Evolutionary conservation across 2,888 invertebrate species (phyloP), one percentile per base, ranked within the genome.

Genomic region (Cyrtodaria siliqua): DNA sequence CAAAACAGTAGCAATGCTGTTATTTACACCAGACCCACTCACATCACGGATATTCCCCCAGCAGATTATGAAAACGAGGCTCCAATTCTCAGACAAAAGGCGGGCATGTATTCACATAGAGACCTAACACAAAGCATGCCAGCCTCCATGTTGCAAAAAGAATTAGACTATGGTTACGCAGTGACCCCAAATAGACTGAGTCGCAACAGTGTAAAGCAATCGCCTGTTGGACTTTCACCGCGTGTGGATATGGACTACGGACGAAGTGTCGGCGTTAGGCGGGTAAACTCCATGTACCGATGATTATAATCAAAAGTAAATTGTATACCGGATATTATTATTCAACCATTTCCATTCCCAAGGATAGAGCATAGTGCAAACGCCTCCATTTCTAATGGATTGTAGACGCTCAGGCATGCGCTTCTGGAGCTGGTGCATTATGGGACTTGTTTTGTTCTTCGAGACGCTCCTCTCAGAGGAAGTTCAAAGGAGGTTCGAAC

Each of bases 231-330:
- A 27, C 67, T 78, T 20, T 68, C 80, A 1, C 79, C 84, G 9
- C 74, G 79, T 1, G 71, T 75, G 20, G 75, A 75, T 61, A 74
- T 67, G 70, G 66, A 70, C 33, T 72, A 69, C 33, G 63, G 57
- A 29, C 56, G 69, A n/a, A 72, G 64, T 12, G 52, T 59, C 18
- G 76, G 67, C 12, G 73, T 85, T 0, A 79, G 87, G 24, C 80
- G 86, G 14, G 81, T 81, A 18, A 83, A 87, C 57, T 86, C 89
- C 12, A 82, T 85, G 84, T 83, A 86, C 50, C 85, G 83, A 68
- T 85, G 79, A 85, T 4, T 33, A 12, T 33, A 12, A 33, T n/a
- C n/a, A n/a, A n/a, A n/a, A n/a, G n/a, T n/a, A n/a, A n/a, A 8
- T 33, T 8, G 4, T 33, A 12, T 33, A 33, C 4, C 33, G 33